Base-by-base conservation (phyloP, 37 sponge, comb jelly and placozoan species). In the Aplysina aerophoba region DNA sequence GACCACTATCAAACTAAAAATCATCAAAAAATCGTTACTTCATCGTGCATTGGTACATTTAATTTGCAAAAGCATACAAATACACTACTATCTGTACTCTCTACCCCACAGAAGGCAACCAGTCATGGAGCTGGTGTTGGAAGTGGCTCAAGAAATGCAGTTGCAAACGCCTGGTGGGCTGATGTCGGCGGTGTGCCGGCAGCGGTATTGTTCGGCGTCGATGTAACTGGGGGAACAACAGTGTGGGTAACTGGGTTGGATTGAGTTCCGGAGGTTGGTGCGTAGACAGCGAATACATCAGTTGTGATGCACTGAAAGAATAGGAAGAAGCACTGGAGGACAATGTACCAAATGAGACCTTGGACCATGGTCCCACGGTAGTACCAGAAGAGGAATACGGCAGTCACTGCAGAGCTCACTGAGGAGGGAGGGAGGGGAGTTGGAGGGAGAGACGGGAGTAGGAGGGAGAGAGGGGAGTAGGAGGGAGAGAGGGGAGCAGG, bases 261-360 rank as follows among this genome's bases (percentile, higher is more conserved):
- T n/a, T n/a, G n/a, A 5, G 3, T 64, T 64, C 8, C 25, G 6
- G 25, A 64, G 25, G 11, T 14, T 4, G 61, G 61, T 57, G 59
- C 61, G 25, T 14, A 21, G 20, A 59, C 19, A 28, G 92, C 92
- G 86, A 92, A 92, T 31, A 92, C 55, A n/a, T 92, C 92, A 0
- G 92, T 92, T 11, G 92, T 86, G 55, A 92, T 73, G 22, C 77
- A 89, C 77, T 92, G 92, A 83, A 92, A 92, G 67, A 92, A 83
- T 65, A 89, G 84, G 79, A 92, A 92, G 25, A 69, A 0, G 41
- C 89, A 92, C 73, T 92, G 92, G 59, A 92, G 71, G 20, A 92
- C 86, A 20, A 92, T 83, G 73, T 92, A 92, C 92, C 92, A 92
- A 17, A 92, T 62, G 67, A 89, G 66, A 20, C 37, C 20, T 22